Conservation (phyloP, 92 coral and sea anemone genomes). For the Epizoanthus stellaris region DNA sequence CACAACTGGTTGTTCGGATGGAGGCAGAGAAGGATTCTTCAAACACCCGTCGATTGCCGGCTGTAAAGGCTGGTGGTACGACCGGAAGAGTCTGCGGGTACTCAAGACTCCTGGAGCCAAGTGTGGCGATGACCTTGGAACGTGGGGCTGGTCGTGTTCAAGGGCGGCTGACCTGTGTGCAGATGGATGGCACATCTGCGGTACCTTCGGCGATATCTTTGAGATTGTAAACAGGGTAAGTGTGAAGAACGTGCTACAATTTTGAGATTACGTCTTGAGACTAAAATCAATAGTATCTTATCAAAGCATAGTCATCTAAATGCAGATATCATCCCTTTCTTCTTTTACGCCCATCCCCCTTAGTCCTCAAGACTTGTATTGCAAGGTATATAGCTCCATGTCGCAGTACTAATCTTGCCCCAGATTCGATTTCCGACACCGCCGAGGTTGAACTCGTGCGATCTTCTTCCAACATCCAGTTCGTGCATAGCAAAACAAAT, state of each 20-base stretch:
- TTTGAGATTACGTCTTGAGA: too few relatives aligned
- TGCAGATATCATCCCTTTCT: too few relatives aligned
- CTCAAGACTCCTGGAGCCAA: slow-evolving; percentile 57
- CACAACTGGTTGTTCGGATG: slow-evolving; percentile 81
- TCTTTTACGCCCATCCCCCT: too few relatives aligned
- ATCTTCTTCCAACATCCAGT: too few relatives aligned
- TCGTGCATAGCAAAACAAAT: too few relatives aligned
- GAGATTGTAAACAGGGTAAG: slow-evolving; percentile 85
- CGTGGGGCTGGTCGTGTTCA: slow-evolving; percentile 57
- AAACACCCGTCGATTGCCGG: slow-evolving; percentile 78
- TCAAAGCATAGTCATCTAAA: too few relatives aligned
- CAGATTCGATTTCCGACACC: too few relatives aligned
- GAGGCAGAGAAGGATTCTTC: slow-evolving; percentile 87
- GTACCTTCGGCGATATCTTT: slow-evolving; percentile 78
- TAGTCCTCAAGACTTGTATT: too few relatives aligned
- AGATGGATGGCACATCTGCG: slow-evolving; percentile 91
- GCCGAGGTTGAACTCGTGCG: too few relatives aligned
- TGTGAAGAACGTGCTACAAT: too few relatives aligned
- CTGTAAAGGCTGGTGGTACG: slow-evolving; percentile 79
- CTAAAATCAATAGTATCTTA: background rate
- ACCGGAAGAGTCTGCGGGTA: slow-evolving; percentile 74
- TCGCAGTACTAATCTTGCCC: too few relatives aligned
- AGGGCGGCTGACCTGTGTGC: slow-evolving; percentile 85
- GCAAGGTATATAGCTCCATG: too few relatives aligned
- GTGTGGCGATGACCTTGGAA: slow-evolving; percentile 79